Base-by-base conservation (phyloP, 1,140 invertebrate species). In the Euwallacea fornicatus region DNA sequence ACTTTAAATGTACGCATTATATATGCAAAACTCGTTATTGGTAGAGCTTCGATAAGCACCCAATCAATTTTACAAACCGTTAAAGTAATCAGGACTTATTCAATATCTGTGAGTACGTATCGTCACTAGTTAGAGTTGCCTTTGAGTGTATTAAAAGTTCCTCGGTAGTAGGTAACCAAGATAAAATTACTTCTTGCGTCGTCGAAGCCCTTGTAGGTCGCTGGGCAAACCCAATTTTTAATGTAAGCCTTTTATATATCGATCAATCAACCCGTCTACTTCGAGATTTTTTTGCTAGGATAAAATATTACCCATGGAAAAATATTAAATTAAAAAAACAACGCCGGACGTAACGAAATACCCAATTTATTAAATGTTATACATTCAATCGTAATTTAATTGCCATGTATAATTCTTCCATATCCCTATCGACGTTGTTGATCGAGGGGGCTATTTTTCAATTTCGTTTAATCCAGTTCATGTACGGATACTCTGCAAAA, bases 221-320 rank as follows among this genome's bases (percentile, higher is more conserved):
- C 66, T 44, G 43, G 50, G 43, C 44, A n/a, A 53, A 62, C 46
- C 67, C 43, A 61, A 69, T 69, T 69, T 69, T 61, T 61, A 69
- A 61, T 62, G 67, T 55, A 69, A 69, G 47, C 67, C 59, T 55
- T 69, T 69, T 69, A 65, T 55, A 59, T 47, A 71, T 16, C 63
- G 56, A 71, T 65, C 69, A 71, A 56, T 71, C 62, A 59, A 71
- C 44, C 62, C 44, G 62, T 66, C 69, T 71, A 33, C 55, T 21
- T 71, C 62, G 15, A 46, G 41, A 66, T n/a, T 59, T 66, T 64
- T 55, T 59, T 42, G 58, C 46, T 54, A 53, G 33, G 42, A 72
- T 72, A 66, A 61, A 42, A 71, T 63, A 63, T 58, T 56, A 44
- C 54, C 66, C 50, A 44, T 69, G 58, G 58, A 55, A 63, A 69